Percentiles rank a stretch among this genome's conserved stretches.
Conservation (phyloP, 2,888 invertebrate species). For the Elmis aenea region DNA sequence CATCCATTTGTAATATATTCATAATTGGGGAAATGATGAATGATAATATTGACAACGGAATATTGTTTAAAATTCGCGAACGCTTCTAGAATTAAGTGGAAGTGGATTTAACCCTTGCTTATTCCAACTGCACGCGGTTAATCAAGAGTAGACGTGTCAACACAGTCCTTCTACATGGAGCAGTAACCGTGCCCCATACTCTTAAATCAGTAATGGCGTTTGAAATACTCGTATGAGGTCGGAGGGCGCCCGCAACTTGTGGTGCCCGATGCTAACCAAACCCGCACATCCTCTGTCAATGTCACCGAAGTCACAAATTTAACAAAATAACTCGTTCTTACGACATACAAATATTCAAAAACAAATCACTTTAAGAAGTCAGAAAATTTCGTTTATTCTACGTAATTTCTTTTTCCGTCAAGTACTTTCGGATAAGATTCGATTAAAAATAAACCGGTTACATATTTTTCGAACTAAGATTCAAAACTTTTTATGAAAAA, state of each 20-base stretch:
- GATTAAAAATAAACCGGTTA: too few relatives aligned
- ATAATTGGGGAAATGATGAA: constrained; percentile 29
- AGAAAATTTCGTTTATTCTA: too few relatives aligned
- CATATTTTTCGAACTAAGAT: too few relatives aligned
- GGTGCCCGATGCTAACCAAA: constrained; percentile 17
- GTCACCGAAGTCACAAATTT: too few relatives aligned
- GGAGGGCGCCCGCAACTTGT: constrained; percentile 25
- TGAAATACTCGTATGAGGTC: constrained; percentile 19
- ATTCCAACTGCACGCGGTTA: constrained; percentile 36
- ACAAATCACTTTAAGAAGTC: too few relatives aligned
- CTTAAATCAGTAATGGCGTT: constrained; percentile 16
- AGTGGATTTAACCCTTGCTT: constrained; percentile 42
- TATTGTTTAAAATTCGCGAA: constrained; percentile 45
- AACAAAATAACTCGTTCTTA: too few relatives aligned
- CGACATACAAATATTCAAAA: too few relatives aligned
- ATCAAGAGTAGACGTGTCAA: constrained; percentile 30
- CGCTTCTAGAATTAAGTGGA: constrained; percentile 44
- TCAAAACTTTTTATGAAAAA: too few relatives aligned
- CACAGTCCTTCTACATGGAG: constrained; percentile 21
- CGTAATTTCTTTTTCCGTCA: too few relatives aligned
- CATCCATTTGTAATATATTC: constrained; percentile 40
- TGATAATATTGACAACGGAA: constrained; percentile 46
- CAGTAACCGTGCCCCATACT: constrained; percentile 12
- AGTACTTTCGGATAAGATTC: too few relatives aligned
- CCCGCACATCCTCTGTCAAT: constrained; percentile 21